phyloP scores from a whole-genome alignment of 2,797 vertebrate genomes.

The Florisuga fusca region DNA sequence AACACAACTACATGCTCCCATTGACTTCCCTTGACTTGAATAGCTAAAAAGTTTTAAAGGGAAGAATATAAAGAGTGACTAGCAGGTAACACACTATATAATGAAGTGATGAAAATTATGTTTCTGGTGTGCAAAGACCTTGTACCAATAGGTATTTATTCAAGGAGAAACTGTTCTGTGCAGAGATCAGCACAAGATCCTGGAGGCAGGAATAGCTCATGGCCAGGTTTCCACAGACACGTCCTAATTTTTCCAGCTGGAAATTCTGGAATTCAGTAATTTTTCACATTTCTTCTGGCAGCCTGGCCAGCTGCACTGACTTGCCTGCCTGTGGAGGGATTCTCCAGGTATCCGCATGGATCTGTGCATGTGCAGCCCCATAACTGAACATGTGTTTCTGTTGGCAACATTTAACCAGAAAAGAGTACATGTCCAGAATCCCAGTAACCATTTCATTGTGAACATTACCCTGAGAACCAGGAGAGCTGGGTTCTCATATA shows the following conservation, averaged over 20 bases:
- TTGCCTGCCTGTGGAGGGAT: neutral
- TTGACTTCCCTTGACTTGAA: neutral
- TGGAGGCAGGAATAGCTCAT: neutral
- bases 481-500: neutral
- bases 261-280: conserved; percentile 49
- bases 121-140: neutral
- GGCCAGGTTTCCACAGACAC: conserved; percentile 24
- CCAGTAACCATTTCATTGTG: neutral
- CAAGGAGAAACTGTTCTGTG: neutral
- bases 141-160: neutral
- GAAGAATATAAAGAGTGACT: neutral
- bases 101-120: neutral
- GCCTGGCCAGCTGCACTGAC: neutral
- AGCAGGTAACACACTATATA: neutral
- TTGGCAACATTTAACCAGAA: neutral
- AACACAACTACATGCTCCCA: neutral
- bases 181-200: neutral
- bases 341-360: neutral
- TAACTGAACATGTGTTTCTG: neutral
- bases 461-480: neutral
- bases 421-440: neutral
- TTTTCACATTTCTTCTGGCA: neutral
- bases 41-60: neutral
- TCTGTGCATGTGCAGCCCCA: neutral
- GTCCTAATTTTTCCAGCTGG: conserved; percentile 31